Base-by-base conservation (phyloP, 2,888 invertebrate species). In the Drosophila subquinaria region DNA sequence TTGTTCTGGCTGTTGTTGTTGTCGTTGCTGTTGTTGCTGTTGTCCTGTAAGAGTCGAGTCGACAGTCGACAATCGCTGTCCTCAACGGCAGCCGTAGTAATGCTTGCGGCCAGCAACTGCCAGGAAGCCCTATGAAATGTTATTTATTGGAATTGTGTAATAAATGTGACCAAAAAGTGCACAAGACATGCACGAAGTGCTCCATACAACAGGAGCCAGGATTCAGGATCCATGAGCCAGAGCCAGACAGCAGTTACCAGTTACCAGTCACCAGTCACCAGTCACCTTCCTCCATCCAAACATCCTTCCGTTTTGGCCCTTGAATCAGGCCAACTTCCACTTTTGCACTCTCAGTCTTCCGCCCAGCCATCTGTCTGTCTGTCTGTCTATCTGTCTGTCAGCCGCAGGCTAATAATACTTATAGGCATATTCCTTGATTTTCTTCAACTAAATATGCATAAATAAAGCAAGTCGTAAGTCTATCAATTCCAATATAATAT, bases 121-220 rank as follows among this genome's bases (percentile, higher is more conserved):
- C 70, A 73, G 77, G 81, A 73, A 78, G 70, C 67, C 72, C 69
- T 63, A 69, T 64, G 62, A 82, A 78, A 81, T 78, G 83, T 81
- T 81, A 81, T 81, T 81, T 82, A 81, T 81, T 82, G 82, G 83
- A 81, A 81, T 82, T 82, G 81, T 82, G 78, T 80, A 82, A 82
- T 81, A 76, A 81, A 82, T 81, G 80, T 81, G 73, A 76, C 78
- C 83, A 67, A 82, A 82, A 81, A 81, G 81, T 81, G 83, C 78
- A 82, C 76, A 80, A 67, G 82, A 80, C 81, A 69, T 82, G 73
- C 80, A 76, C 78, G 76, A 81, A 69, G 66, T 78, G 73, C 66
- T 6, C 27, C 8, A 27, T 27, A 27, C 27, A 27, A 27, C 27
- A 27, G 27, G 6, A 27, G 6, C 30, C 30, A 8, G 30, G 30